These are phyloP conservation scores for Leucophenga maculata DNA, from an alignment of 2,888 invertebrate genomes.

Conservation along the genomic window DNA sequence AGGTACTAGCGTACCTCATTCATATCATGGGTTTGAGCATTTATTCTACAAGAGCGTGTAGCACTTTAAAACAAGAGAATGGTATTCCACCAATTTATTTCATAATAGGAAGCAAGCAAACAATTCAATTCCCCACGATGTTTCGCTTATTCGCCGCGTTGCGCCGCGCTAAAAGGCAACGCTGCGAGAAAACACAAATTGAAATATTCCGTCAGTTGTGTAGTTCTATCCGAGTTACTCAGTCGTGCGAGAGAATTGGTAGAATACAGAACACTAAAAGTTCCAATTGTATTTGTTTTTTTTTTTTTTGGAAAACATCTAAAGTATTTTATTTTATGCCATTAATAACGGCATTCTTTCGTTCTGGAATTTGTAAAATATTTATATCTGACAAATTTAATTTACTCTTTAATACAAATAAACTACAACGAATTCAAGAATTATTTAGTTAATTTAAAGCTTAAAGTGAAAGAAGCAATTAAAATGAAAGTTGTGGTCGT, in stretches of 20 bases:
- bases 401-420: constrained; percentile 13
- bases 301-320: neutral
- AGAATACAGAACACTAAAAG: constrained; percentile 22
- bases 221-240: constrained; percentile 40
- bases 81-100: too few species aligned
- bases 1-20: too few species aligned
- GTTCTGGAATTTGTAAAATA: constrained; percentile 61
- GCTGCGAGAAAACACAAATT: neutral
- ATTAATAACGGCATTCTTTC: constrained; percentile 31
- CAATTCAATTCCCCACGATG: neutral
- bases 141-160: neutral
- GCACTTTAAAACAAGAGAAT: too few species aligned
- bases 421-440: too few species aligned
- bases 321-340: constrained; percentile 40
- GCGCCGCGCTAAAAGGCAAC: too few species aligned
- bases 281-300: constrained; percentile 7
- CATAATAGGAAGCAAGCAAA: neutral
- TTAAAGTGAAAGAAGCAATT: constrained; percentile 41
- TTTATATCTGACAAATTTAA: constrained; percentile 45
- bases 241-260: constrained; percentile 45
- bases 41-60: too few species aligned
- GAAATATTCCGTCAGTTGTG: neutral
- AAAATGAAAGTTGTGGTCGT: constrained; percentile 53
- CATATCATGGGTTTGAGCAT: too few species aligned
- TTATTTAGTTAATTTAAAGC: constrained; percentile 33